Conservation (phyloP, 2,797 vertebrate species). For the Lithobates sylvaticus region DNA sequence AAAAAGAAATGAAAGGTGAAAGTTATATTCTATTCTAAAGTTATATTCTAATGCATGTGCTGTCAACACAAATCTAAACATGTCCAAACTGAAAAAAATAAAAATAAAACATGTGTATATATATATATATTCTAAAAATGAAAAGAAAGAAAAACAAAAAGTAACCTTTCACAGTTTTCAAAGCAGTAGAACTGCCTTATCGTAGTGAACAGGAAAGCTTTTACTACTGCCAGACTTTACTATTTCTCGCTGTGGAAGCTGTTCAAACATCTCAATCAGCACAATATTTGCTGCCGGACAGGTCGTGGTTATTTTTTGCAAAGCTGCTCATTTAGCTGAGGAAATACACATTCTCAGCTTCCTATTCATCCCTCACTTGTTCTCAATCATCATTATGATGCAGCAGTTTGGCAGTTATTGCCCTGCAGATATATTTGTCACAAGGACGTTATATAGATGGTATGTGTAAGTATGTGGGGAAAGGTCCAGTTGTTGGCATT, state of each 20-base stretch:
- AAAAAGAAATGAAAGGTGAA: too few species aligned
- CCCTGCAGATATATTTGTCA: slow-evolving; percentile 2
- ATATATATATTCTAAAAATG: too few species aligned
- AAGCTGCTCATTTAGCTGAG: slow-evolving; percentile 21
- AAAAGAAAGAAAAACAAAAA: too few species aligned
- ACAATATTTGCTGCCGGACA: not conserved
- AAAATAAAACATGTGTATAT: too few species aligned
- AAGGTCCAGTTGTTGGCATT: not conserved
- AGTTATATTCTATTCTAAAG: too few species aligned
- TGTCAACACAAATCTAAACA: too few species aligned
- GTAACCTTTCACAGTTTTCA: not conserved
- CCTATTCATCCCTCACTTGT: slow-evolving; percentile 16
- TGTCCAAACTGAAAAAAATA: too few species aligned
- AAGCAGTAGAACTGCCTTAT: not conserved
- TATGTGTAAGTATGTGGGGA: not conserved
- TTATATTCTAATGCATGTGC: too few species aligned
- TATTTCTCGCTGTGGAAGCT: not conserved
- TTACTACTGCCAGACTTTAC: not conserved
- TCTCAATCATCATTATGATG: not conserved
- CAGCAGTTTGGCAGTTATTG: slow-evolving; percentile 8
- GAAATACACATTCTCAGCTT: not conserved
- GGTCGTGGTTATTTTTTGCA: slow-evolving; percentile 3
- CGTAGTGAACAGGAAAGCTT: not conserved
- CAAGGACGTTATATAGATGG: not conserved
- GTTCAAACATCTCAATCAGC: not conserved